A percentile compares a stretch with the other conserved stretches of the same genome.
Conservation (phyloP, 2,797 vertebrate genomes). For the Chlorospingus flavigularis region DNA sequence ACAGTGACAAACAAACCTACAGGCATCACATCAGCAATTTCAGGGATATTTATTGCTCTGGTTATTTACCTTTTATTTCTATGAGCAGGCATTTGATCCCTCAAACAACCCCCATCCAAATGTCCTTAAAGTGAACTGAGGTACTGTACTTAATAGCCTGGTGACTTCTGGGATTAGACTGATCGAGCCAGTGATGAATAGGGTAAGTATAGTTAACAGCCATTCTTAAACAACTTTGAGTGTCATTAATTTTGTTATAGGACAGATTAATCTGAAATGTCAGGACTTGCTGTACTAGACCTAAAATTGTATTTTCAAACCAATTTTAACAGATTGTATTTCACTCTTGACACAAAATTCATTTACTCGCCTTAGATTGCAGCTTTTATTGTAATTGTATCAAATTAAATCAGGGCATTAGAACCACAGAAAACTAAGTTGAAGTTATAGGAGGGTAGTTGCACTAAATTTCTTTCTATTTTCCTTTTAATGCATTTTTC, state of each 20-base stretch:
- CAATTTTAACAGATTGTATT: conserved; percentile 77
- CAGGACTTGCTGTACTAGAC: conserved; percentile 75
- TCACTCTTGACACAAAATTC: conserved; percentile 76
- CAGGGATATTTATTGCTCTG: neutral
- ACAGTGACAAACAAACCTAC: neutral
- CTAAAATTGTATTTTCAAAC: conserved; percentile 78
- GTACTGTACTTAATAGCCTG: conserved; percentile 62
- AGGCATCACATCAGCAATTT: neutral
- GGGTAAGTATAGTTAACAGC: conserved; percentile 75
- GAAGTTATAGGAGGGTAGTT: neutral
- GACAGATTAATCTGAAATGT: conserved; percentile 77
- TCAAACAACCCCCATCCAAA: conserved; percentile 38
- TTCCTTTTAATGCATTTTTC: neutral
- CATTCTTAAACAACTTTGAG: conserved; percentile 74
- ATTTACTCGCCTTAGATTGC: conserved; percentile 64
- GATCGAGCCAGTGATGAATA: conserved; percentile 71
- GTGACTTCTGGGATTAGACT: conserved; percentile 65
- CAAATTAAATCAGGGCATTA: conserved; percentile 58
- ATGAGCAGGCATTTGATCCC: neutral
- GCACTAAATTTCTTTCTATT: neutral
- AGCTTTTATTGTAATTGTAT: conserved; percentile 67
- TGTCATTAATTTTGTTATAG: conserved; percentile 74
- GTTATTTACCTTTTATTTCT: conserved; percentile 24
- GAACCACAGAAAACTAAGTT: conserved; percentile 28
- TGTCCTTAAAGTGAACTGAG: conserved; percentile 58